These are phyloP conservation scores for Drosophila silvestris DNA, from an alignment of 2,888 invertebrate genomes.

Conservation along the genomic window DNA sequence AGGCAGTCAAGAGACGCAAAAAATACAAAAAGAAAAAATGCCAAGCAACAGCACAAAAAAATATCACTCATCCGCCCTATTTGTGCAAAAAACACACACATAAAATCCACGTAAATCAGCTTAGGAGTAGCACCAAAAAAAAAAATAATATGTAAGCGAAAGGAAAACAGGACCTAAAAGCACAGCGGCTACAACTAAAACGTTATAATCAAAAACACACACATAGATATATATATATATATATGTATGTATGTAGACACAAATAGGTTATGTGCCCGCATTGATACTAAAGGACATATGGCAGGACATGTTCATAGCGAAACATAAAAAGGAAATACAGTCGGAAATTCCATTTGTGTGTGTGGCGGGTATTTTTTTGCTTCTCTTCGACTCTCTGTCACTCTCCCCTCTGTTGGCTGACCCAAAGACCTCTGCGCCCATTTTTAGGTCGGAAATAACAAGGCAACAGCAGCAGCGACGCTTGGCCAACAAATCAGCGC, in stretches of 20 bases:
- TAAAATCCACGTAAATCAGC: slow-evolving; percentile 63
- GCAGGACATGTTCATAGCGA: slow-evolving; percentile 55
- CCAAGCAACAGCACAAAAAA: slow-evolving; percentile 26
- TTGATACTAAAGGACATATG: slow-evolving; percentile 73
- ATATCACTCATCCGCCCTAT: slow-evolving; percentile 68
- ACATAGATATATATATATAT: background rate
- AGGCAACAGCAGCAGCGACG: slow-evolving; percentile 54
- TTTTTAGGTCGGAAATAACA: slow-evolving; percentile 54
- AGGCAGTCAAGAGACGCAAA: slow-evolving; percentile 32
- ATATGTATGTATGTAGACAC: background rate
- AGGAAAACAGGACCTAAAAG: slow-evolving; percentile 38
- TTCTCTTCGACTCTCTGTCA: background rate
- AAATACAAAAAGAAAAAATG: slow-evolving; percentile 7
- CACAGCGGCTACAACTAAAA: slow-evolving; percentile 44
- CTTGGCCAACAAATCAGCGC: slow-evolving; percentile 75
- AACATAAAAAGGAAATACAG: slow-evolving; percentile 51
- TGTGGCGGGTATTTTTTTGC: slow-evolving; percentile 26
- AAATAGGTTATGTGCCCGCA: slow-evolving; percentile 44
- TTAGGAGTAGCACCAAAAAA: slow-evolving; percentile 45
- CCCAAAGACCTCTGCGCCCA: slow-evolving; percentile 60
- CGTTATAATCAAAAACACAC: slow-evolving; percentile 61
- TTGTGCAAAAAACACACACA: slow-evolving; percentile 44
- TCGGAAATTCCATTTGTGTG: slow-evolving; percentile 5
- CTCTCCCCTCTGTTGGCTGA: slow-evolving; percentile 43
- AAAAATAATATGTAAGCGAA: slow-evolving; percentile 12